phyloP scores from a whole-genome alignment of 2,888 invertebrate genomes.

The Trachelus stipa region DNA sequence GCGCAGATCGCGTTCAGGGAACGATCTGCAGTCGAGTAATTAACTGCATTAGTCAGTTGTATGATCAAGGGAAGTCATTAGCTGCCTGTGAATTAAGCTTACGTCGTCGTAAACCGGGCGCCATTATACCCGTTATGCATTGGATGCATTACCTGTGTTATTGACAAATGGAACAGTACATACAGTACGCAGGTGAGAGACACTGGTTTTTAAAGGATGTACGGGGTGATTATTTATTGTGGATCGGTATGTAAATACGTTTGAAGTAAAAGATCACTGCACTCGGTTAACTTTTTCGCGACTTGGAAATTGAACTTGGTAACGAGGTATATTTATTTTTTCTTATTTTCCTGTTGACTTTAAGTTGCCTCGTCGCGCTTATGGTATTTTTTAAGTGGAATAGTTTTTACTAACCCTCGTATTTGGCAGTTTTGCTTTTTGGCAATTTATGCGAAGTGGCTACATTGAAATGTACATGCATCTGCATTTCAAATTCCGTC shows the following conservation, averaged over 20 bases:
- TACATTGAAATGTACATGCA: neutral
- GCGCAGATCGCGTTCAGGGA: neutral
- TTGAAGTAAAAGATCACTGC: neutral
- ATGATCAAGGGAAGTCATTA: slow-evolving; percentile 9
- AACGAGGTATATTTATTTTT: no score
- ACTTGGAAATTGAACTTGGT: no score
- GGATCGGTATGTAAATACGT: neutral
- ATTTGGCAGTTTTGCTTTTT: neutral
- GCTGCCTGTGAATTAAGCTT: slow-evolving; percentile 4
- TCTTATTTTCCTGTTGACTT: no score
- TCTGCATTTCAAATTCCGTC: neutral
- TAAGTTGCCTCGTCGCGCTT: neutral
- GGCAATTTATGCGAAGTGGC: neutral
- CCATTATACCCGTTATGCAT: neutral
- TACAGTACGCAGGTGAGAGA: neutral
- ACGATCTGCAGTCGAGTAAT: neutral
- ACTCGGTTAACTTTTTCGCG: no score
- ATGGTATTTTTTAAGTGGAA: neutral
- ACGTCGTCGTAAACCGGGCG: neutral
- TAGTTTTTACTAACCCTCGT: neutral
- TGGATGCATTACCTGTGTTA: slow-evolving; percentile 1
- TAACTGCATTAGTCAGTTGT: neutral
- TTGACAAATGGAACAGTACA: neutral
- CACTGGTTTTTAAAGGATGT: neutral
- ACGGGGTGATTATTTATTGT: neutral